Conservation (phyloP, 92 coral and sea anemone genomes). For the Epizoanthus stellaris region DNA sequence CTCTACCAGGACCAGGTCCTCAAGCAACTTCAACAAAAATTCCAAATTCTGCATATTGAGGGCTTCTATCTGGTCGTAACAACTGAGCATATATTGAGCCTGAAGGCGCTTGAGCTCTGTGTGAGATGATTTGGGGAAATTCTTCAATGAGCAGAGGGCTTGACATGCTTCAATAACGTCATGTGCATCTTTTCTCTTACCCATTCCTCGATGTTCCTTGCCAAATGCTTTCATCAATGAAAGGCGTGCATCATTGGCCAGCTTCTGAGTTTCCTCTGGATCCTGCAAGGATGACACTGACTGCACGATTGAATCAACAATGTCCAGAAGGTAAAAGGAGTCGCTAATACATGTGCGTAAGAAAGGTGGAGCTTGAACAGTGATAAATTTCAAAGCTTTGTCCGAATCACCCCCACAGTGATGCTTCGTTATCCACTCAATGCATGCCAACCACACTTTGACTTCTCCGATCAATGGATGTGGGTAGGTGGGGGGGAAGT, state of each 20-base stretch:
- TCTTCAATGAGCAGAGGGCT: constrained; percentile 57
- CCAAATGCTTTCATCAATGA: constrained; percentile 63
- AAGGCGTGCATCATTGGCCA: constrained; percentile 60
- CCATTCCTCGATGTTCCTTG: background rate
- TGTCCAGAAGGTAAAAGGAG: constrained; percentile 75
- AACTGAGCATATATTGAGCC: constrained; percentile 68
- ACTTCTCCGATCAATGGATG: constrained; percentile 87
- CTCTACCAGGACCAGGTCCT: constrained; percentile 67
- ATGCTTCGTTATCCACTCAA: constrained; percentile 79
- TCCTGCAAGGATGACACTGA: constrained; percentile 60
- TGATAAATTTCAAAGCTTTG: constrained; percentile 61
- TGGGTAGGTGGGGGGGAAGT: constrained; percentile 84
- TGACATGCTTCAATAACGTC: constrained; percentile 68
- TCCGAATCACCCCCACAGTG: constrained; percentile 67
- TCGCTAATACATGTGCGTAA: constrained; percentile 83
- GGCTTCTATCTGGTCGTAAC: constrained; percentile 55
- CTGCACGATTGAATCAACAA: constrained; percentile 72
- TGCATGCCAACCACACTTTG: constrained; percentile 81
- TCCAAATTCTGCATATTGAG: constrained; percentile 44
- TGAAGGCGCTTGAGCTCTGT: constrained; percentile 75
- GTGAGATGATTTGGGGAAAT: constrained; percentile 69
- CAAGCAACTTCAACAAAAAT: constrained; percentile 67
- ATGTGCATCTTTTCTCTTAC: constrained; percentile 51
- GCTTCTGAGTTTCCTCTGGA: constrained; percentile 73
- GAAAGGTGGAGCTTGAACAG: constrained; percentile 68